Evolutionary conservation across 2,113 vertebrate genomes (phyloP).

Genomic region (Bagarius yarrelli): DNA sequence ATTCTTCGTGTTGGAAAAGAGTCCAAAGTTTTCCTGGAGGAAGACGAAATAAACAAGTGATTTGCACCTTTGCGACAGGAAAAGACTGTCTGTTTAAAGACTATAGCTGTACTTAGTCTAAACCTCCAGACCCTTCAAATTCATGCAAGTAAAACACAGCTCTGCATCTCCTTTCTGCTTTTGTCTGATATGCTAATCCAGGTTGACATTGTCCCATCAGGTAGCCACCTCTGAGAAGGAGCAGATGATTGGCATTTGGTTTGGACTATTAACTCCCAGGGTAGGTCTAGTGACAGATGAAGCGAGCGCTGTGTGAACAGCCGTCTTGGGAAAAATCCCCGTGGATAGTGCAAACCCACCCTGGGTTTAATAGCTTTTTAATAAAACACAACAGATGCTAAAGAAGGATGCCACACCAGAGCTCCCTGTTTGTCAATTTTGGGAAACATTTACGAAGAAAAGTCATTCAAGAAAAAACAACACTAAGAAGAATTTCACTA

Average conservation of each 20-base stretch:
- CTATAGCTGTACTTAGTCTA: background rate
- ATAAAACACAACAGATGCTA: conserved; percentile 57
- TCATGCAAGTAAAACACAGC: conserved; percentile 14
- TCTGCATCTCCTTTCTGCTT: background rate
- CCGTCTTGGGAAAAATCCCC: conserved; percentile 24
- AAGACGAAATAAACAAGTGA: background rate
- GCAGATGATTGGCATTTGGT: conserved; percentile 31
- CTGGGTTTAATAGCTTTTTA: conserved; percentile 53
- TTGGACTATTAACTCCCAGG: conserved; percentile 15
- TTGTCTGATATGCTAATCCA: conserved; percentile 5
- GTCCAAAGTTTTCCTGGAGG: conserved; percentile 54
- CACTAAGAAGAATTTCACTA: too few relatives aligned
- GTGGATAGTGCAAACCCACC: conserved; percentile 30
- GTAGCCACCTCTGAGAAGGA: conserved; percentile 33
- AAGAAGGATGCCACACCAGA: conserved; percentile 26
- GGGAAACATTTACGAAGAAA: background rate
- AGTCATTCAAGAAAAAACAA: too few relatives aligned
- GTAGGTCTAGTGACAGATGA: conserved; percentile 7
- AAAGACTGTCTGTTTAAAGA: background rate
- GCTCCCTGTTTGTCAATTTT: background rate
- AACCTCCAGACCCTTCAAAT: background rate
- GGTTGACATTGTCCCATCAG: conserved; percentile 36
- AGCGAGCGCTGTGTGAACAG: background rate
- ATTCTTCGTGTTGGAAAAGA: conserved; percentile 72
- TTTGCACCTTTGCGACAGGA: background rate